phyloP scores from a whole-genome alignment of 2,888 invertebrate genomes.

The Psylliodes chrysocephalus region DNA sequence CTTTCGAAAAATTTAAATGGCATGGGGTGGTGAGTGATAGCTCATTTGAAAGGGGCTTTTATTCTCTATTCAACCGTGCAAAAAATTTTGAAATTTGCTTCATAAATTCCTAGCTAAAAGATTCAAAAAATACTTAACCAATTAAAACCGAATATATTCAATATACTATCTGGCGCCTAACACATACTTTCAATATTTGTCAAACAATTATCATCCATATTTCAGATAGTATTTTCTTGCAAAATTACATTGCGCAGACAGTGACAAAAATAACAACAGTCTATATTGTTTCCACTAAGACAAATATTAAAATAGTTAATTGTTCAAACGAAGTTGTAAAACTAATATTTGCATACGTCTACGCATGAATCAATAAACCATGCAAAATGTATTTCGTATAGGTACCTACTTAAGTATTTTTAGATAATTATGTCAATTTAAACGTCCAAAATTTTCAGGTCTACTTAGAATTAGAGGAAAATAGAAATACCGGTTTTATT shows the following conservation, averaged over 20 bases:
- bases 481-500: no score
- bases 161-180: neutral
- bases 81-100: no score
- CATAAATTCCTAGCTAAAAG: no score
- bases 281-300: neutral
- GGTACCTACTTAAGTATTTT: neutral
- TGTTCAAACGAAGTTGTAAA: constrained; percentile 5
- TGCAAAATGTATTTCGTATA: neutral
- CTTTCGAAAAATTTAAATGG: no score
- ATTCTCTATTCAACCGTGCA: no score
- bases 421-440: neutral
- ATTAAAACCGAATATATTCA: no score
- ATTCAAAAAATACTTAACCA: no score
- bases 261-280: neutral
- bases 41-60: no score
- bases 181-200: neutral
- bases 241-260: neutral
- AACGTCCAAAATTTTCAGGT: neutral
- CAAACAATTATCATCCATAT: constrained; percentile 8
- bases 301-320: constrained; percentile 3
- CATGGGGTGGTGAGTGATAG: no score
- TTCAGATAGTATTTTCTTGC: neutral
- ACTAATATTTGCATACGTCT: neutral
- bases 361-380: neutral
- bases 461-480: neutral